Conservation (phyloP, 1,140 invertebrate genomes). For the Drosophila mayri region DNA sequence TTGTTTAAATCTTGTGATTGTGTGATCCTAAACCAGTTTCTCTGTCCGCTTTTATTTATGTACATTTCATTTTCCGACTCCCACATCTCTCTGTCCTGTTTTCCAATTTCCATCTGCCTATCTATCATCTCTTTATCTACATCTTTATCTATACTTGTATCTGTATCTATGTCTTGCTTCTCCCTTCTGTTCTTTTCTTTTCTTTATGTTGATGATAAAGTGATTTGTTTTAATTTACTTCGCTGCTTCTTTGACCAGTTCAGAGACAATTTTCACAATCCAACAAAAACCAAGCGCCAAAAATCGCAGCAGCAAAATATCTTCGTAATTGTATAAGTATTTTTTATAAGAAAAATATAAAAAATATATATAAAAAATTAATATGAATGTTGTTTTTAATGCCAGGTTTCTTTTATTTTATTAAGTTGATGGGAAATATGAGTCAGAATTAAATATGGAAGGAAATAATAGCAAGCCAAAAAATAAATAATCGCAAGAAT, state of each 20-base stretch:
- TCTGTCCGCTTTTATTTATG: constrained; percentile 49
- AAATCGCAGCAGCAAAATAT: constrained; percentile 82
- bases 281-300: constrained; percentile 68
- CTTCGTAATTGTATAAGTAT: constrained; percentile 84
- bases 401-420: neutral
- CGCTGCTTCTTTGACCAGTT: constrained; percentile 72
- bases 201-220: constrained; percentile 67
- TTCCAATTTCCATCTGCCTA: constrained; percentile 11
- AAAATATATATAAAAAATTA: constrained; percentile 69
- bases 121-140: neutral
- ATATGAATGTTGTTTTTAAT: neutral
- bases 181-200: constrained; percentile 4
- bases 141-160: neutral
- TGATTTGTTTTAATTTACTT: constrained; percentile 75
- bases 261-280: constrained; percentile 54
- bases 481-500: constrained; percentile 1
- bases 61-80: constrained; percentile 26
- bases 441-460: neutral
- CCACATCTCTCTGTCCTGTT: constrained; percentile 14
- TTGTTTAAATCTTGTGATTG: constrained; percentile 35
- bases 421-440: neutral
- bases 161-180: constrained; percentile 10
- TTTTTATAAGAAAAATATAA: constrained; percentile 84
- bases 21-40: constrained; percentile 35
- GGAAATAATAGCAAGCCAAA: neutral